Evolutionary conservation across 2,888 invertebrate genomes (phyloP).

Genomic region (Limenitis camilla): DNA sequence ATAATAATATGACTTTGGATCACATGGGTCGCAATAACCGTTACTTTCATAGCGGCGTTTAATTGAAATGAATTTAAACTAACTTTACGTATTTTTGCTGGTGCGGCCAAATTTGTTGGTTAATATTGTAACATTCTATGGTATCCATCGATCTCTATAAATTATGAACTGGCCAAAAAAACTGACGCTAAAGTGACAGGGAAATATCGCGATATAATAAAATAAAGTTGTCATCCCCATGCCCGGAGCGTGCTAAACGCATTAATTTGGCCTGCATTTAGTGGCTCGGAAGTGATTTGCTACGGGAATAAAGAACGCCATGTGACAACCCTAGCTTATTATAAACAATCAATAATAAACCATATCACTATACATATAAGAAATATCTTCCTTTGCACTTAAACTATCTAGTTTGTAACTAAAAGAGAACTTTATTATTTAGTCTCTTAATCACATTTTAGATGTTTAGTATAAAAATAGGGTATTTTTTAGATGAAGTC

Average conservation of each 20-base stretch:
- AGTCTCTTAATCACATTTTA: constrained; percentile 33
- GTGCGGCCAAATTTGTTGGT: too few relatives aligned
- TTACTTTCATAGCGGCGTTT: too few relatives aligned
- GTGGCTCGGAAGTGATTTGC: constrained; percentile 75
- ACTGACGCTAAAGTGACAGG: constrained; percentile 62
- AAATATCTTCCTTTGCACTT: constrained; percentile 2
- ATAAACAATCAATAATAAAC: constrained; percentile 41
- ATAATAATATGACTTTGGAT: too few relatives aligned
- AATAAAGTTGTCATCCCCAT: constrained; percentile 74
- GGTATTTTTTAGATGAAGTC: background rate
- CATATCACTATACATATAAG: constrained; percentile 27
- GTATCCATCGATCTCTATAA: background rate
- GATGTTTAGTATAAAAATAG: constrained; percentile 43
- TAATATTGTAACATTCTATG: background rate
- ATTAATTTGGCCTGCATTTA: constrained; percentile 74
- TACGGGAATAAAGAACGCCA: constrained; percentile 68
- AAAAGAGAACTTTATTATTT: constrained; percentile 7
- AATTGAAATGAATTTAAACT: too few relatives aligned
- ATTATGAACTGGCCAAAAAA: background rate
- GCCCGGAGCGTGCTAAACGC: constrained; percentile 72
- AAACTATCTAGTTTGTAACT: background rate
- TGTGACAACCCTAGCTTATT: constrained; percentile 38
- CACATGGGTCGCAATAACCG: too few relatives aligned
- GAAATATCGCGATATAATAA: constrained; percentile 70
- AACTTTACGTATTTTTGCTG: too few relatives aligned